Base-by-base conservation (phyloP, 2,888 invertebrate genomes). In the Xylophagus ater region DNA sequence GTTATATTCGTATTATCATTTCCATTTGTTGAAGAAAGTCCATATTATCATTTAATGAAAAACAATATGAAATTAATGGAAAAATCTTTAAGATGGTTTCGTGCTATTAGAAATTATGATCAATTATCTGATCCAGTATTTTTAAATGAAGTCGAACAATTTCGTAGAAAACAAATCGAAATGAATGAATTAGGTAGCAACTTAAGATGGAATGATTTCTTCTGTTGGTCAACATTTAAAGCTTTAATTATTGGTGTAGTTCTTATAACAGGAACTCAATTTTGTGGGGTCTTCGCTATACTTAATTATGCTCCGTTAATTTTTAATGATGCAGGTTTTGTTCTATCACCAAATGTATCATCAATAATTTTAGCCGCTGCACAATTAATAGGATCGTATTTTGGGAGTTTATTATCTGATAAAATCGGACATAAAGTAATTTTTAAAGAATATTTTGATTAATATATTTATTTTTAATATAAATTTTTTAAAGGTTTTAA, bases 11-110 rank as follows among this genome's bases (percentile, higher is more conserved):
- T 52, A 1, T 37, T 62, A 45, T 32, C 42, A 13, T 62, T 60
- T 12, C 58, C 61, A 10, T 62, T 61, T 20, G 53, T 59, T 4
- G 59, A 56, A 37, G 61, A 61, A 45, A 60, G 56, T 29, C 62
- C 61, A 1, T 51, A 54, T 20, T 56, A 52, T 32, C 58, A 50
- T 40, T 25, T 54, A 31, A 53, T 53, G 3, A 51, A 49, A 8
- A 52, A 49, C 2, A 47, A 61, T 30, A 37, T 51, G 4, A 12
- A 46, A 2, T 39, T 49, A 7, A 37, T 60, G 49, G 61, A 60
- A 40, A 60, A 60, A 25, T 58, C 62, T 0, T 31, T 60, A 30
- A 51, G 60, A 19, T 60, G 60, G 58, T 60, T 56, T 40, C 59
- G 62, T 2, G 61, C 58, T 10, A 56, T 60, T 8, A 54, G 62